These are phyloP conservation scores for Macroglossus sobrinus DNA, from an alignment of 2,113 vertebrate genomes.

Conservation along the genomic window DNA sequence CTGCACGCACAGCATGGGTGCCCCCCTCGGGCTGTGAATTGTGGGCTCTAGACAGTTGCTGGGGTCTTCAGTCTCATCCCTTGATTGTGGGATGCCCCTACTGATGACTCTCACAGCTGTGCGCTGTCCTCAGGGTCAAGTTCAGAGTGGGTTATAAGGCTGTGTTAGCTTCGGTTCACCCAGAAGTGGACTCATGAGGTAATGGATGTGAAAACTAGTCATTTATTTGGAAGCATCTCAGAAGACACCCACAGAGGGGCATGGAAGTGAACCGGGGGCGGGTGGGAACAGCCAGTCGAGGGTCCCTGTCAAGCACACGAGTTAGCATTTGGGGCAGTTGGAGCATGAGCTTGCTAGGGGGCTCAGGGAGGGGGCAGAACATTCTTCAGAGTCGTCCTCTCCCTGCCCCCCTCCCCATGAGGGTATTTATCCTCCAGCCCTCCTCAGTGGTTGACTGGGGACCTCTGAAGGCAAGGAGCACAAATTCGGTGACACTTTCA, in stretches of 20 bases:
- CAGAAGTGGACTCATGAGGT: neutral
- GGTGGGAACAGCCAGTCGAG: neutral
- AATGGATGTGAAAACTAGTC: neutral
- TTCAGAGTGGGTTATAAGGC: neutral
- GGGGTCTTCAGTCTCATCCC: neutral
- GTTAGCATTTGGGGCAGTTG: neutral
- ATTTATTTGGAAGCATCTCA: neutral
- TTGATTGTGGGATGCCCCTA: neutral
- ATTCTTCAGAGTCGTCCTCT: neutral
- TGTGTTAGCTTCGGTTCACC: neutral
- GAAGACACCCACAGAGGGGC: neutral
- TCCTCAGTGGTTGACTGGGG: neutral
- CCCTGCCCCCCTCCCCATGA: neutral
- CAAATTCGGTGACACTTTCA: neutral
- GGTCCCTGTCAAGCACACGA: neutral
- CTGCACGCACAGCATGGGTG: accelerated
- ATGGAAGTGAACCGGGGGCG: neutral
- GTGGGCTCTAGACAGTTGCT: neutral
- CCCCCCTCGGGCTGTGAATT: neutral
- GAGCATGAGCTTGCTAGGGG: neutral
- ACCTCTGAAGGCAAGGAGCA: neutral
- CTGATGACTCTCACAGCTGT: neutral
- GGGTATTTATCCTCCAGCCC: neutral
- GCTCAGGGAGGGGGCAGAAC: neutral
- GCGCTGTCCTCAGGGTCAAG: neutral